Evolutionary conservation across 2,888 invertebrate genomes (phyloP).

Genomic region (Cryptosula pallasiana): DNA sequence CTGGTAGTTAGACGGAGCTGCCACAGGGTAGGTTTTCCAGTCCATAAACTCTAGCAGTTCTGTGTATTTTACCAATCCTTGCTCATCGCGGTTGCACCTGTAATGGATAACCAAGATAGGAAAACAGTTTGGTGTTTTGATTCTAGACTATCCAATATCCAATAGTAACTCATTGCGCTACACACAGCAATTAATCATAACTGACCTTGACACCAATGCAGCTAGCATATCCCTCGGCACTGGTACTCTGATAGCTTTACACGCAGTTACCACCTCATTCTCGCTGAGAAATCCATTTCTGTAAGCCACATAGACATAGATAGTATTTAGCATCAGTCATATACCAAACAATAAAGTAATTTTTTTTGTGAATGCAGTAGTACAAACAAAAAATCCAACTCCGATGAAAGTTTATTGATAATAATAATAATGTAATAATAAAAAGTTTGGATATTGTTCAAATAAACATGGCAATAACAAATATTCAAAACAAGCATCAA

Average conservation of each 20-base stretch:
- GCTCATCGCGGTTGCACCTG: slow-evolving; percentile 35
- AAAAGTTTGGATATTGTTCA: no score
- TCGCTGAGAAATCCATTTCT: slow-evolving; percentile 39
- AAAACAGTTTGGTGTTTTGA: background rate
- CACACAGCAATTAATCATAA: no score
- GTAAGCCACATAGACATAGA: slow-evolving; percentile 24
- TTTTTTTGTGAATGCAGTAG: no score
- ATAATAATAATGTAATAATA: no score
- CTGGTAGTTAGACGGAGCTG: slow-evolving; percentile 36
- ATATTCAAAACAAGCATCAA: no score
- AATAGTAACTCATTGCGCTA: background rate
- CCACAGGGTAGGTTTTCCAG: slow-evolving; percentile 47
- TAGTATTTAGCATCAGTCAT: background rate
- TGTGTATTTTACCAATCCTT: slow-evolving; percentile 37
- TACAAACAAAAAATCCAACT: no score
- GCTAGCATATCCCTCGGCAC: slow-evolving; percentile 45
- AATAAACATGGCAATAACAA: no score
- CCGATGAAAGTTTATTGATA: no score
- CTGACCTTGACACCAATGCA: slow-evolving; percentile 43
- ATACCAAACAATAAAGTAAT: background rate
- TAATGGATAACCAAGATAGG: background rate
- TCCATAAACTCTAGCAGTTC: slow-evolving; percentile 42
- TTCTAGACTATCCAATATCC: background rate
- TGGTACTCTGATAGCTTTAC: slow-evolving; percentile 45
- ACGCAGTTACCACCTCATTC: slow-evolving; percentile 39